These are phyloP conservation scores for Eremophila alpestris DNA, from an alignment of 2,797 vertebrate genomes.

Conservation along the genomic window DNA sequence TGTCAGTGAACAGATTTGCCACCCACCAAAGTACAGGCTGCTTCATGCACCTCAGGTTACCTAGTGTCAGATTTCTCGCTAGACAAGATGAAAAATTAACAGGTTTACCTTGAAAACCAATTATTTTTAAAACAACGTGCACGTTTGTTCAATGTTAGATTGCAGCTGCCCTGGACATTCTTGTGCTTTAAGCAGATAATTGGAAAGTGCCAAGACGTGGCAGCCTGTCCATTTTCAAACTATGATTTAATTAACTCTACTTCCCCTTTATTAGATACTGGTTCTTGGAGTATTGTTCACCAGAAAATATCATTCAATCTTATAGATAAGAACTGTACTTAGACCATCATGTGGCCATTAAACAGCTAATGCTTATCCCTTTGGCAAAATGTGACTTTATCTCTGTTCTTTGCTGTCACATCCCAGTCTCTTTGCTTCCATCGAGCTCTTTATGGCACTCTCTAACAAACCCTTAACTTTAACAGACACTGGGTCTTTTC, in stretches of 20 bases:
- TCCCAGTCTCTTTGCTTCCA: neutral
- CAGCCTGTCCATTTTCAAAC: neutral
- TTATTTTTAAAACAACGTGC: neutral
- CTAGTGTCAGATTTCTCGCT: neutral
- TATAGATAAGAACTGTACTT: neutral
- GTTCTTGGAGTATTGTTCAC: neutral
- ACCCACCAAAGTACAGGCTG: conserved; percentile 37
- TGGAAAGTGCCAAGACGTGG: neutral
- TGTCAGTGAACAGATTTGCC: conserved; percentile 66
- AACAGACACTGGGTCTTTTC: neutral
- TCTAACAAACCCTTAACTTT: conserved; percentile 28
- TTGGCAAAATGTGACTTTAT: neutral
- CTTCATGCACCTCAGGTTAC: neutral
- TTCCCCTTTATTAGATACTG: neutral
- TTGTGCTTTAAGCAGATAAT: neutral
- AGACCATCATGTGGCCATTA: neutral
- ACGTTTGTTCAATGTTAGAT: neutral
- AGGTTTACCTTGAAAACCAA: conserved; percentile 6
- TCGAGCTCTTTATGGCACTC: neutral
- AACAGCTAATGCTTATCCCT: neutral
- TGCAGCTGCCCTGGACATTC: neutral
- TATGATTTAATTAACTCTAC: neutral
- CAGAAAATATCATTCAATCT: neutral
- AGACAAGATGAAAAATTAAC: neutral
- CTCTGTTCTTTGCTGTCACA: neutral